These are phyloP conservation scores for Cephus cinctus DNA, from an alignment of 1,140 invertebrate genomes.

Conservation along the genomic window DNA sequence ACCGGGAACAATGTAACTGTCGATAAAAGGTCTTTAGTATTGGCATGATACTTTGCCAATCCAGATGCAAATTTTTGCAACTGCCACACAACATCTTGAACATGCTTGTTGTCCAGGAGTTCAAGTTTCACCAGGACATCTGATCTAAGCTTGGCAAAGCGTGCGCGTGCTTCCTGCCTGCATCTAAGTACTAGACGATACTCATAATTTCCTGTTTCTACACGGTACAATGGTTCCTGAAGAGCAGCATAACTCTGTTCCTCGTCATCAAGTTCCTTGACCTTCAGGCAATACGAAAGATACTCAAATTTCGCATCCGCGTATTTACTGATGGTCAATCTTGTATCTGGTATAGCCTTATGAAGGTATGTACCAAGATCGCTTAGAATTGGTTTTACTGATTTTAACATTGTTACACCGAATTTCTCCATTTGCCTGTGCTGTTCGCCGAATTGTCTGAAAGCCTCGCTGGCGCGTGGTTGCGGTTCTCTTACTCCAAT, in stretches of 20 bases:
- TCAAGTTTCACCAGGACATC: constrained; percentile 98
- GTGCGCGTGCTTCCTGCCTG: constrained; percentile 86
- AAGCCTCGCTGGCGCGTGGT: constrained; percentile 91
- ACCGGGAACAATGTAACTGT: constrained; percentile 87
- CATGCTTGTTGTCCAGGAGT: constrained; percentile 95
- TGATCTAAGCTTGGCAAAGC: constrained; percentile 89
- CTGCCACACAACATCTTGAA: constrained; percentile 88
- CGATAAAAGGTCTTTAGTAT: constrained; percentile 67
- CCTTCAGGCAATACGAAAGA: constrained; percentile 96
- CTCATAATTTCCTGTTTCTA: constrained; percentile 99
- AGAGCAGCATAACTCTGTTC: constrained; percentile 90
- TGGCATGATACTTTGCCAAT: constrained; percentile 74
- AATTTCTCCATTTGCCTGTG: constrained; percentile 91
- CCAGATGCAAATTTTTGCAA: constrained; percentile 77
- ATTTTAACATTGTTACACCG: constrained; percentile 87
- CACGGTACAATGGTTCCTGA: constrained; percentile 95
- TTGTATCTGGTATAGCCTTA: constrained; percentile 97
- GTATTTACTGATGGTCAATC: constrained; percentile 96
- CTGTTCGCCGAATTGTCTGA: constrained; percentile 92
- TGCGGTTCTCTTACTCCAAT: constrained; percentile 96
- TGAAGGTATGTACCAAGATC: constrained; percentile 95
- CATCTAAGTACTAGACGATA: constrained; percentile 93
- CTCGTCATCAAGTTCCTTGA: constrained; percentile 98
- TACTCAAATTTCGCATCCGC: constrained; percentile 98
- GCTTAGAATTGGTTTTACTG: constrained; percentile 86